Base-by-base conservation (phyloP, 1,140 invertebrate species). In the Eupeodes corollae region DNA sequence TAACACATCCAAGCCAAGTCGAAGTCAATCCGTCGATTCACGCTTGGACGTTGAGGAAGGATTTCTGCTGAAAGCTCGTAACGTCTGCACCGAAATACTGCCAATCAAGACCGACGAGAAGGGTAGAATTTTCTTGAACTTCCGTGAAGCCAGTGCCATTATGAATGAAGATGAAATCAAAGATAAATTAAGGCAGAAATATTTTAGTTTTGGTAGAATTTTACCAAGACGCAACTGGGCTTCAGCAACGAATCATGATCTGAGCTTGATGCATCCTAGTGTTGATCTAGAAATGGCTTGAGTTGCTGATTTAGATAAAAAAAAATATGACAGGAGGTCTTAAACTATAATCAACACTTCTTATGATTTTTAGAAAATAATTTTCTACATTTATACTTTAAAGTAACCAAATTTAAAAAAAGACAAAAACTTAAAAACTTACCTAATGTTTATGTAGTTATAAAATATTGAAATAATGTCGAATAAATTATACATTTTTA, bases 91-190 rank as follows among this genome's bases (percentile, higher is more conserved):
- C 5, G 65, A 68, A 47, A 67, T 68, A 11, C 42, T 68, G 16
- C 65, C 65, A 14, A 67, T 68, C 18, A 67, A 67, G 13, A 67
- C 64, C 13, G 64, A 67, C 19, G 64, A 67, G 11, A 67, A 67
- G 47, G 64, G 64, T 0, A 53, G 63, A 8, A 67, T 67, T 41
- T 67, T 65, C 44, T 50, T 67, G 1, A 67, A 67, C 31, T 67
- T 67, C 14, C 58, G 61, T 18, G 64, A 67, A 41, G 64, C 64
- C 6, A 67, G 61, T 6, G 58, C 61, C 40, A 63, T 67, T 0
- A 67, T 67, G 64, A 67, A 67, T 48, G 64, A 67, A 45, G 64
- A 67, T 19, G 64, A 67, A 43, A 67, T 67, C 35, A 67, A 67
- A 52, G 61, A 67, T 21, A 67, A 67, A 42, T 38, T 67, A 6